Conservation (phyloP, 1,140 invertebrate species). For the Micrasema minimum region DNA sequence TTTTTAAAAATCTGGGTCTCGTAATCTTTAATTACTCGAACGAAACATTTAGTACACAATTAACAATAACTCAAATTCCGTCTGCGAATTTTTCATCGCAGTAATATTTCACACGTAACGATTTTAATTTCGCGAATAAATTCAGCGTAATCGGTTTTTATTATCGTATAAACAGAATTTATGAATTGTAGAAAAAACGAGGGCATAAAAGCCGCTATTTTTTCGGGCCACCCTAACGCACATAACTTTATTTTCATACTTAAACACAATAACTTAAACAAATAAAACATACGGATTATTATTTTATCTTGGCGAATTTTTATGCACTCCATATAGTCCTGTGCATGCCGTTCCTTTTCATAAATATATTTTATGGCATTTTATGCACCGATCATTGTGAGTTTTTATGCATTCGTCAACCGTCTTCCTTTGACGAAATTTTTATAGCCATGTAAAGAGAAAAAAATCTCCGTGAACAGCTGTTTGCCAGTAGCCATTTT, state of each 20-base stretch:
- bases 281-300: conserved; percentile 31
- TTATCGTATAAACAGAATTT: conserved; percentile 29
- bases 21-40: no score
- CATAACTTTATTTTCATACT: conserved; percentile 2
- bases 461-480: conserved; percentile 37
- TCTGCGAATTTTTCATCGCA: neutral
- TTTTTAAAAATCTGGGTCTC: no score
- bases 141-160: conserved; percentile 28
- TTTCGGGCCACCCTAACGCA: neutral
- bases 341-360: conserved; percentile 40
- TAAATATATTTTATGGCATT: conserved; percentile 45
- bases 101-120: conserved; percentile 29
- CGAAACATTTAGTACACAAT: no score
- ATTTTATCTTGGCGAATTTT: conserved; percentile 15
- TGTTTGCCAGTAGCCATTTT: conserved; percentile 27
- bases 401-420: conserved; percentile 47
- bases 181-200: conserved; percentile 28
- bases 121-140: conserved; percentile 26
- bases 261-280: conserved; percentile 30
- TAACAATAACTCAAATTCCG: no score
- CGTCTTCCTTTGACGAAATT: conserved; percentile 43
- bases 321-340: conserved; percentile 5
- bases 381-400: conserved; percentile 42
- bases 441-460: conserved; percentile 33
- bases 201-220: neutral